These are phyloP conservation scores for Platycheirus rosarum DNA, from an alignment of 2,888 invertebrate species.

Conservation along the genomic window DNA sequence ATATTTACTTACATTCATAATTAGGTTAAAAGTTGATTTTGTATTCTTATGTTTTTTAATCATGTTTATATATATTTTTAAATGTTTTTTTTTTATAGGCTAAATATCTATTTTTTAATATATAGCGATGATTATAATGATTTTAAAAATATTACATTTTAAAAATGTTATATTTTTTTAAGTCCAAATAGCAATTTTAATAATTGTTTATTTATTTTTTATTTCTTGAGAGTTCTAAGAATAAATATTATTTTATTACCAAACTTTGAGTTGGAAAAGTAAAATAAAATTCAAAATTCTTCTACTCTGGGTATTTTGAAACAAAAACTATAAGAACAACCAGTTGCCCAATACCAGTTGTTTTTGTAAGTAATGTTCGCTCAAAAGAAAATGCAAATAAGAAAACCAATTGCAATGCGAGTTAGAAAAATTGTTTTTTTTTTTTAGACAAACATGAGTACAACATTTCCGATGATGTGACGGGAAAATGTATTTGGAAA, in stretches of 20 bases:
- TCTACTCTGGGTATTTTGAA: slow-evolving; percentile 5
- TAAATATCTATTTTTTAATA: slow-evolving; percentile 57
- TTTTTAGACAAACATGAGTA: slow-evolving; percentile 4
- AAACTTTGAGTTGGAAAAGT: slow-evolving; percentile 25
- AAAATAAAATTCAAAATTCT: slow-evolving; percentile 42
- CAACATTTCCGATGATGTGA: no score
- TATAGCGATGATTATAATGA: slow-evolving; percentile 71
- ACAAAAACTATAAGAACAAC: slow-evolving; percentile 9
- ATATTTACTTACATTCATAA: slow-evolving; percentile 67
- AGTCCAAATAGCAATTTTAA: slow-evolving; percentile 64
- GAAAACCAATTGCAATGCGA: no score
- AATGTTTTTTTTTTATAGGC: slow-evolving; percentile 56
- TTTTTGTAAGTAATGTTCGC: no score
- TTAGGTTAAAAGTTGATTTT: slow-evolving; percentile 72
- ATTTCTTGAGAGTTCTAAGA: slow-evolving; percentile 43
- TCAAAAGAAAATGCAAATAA: no score
- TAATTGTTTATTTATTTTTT: slow-evolving; percentile 21
- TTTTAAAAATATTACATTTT: slow-evolving; percentile 68
- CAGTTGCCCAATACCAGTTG: slow-evolving; percentile 42
- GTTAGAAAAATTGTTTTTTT: slow-evolving; percentile 40
- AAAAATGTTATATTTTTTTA: slow-evolving; percentile 63
- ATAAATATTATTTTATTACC: slow-evolving; percentile 39
- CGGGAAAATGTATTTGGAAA: no score
- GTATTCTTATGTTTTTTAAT: slow-evolving; percentile 32
- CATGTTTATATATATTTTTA: slow-evolving; percentile 49